These are phyloP conservation scores for Montipora foliosa DNA, from an alignment of 64 coral and sea anemone genomes.

Conservation along the genomic window DNA sequence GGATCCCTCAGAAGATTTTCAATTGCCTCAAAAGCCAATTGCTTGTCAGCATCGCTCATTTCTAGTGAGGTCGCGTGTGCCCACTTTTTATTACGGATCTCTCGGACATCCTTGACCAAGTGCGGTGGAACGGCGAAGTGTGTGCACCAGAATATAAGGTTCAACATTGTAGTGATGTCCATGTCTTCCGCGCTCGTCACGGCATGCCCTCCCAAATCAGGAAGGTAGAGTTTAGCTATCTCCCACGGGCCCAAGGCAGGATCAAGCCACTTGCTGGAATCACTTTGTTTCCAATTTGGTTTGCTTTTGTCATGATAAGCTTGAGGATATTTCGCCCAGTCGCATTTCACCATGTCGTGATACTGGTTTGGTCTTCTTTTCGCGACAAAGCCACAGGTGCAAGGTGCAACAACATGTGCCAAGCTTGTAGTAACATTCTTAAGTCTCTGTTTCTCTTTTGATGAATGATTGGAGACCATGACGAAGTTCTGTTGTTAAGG, in stretches of 20 bases:
- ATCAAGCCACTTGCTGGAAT: constrained; percentile 31
- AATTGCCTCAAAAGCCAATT: constrained; percentile 64
- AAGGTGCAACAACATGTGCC: neutral
- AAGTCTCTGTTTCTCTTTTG: constrained; percentile 22
- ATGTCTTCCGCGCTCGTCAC: constrained; percentile 34
- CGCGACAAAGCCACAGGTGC: constrained; percentile 19
- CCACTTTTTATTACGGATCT: constrained; percentile 80
- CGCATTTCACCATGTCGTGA: constrained; percentile 42
- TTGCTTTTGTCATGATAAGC: constrained; percentile 30
- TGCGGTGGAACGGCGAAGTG: constrained; percentile 46
- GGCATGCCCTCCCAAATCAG: constrained; percentile 2
- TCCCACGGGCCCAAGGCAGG: constrained; percentile 75
- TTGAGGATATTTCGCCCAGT: constrained; percentile 49
- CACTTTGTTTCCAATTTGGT: constrained; percentile 79
- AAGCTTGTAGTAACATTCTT: constrained; percentile 5
- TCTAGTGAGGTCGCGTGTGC: constrained; percentile 69
- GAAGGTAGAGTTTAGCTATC: constrained; percentile 82
- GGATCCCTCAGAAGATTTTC: constrained; percentile 77
- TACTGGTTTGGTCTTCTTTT: constrained; percentile 37
- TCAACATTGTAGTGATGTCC: constrained; percentile 64
- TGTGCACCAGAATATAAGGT: constrained; percentile 70
- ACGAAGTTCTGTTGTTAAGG: constrained; percentile 34
- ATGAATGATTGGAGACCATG: constrained; percentile 66
- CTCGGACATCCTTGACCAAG: constrained; percentile 40
- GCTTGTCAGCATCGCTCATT: constrained; percentile 56